phyloP scores from a whole-genome alignment of 2,797 vertebrate species.

The Alca torda region DNA sequence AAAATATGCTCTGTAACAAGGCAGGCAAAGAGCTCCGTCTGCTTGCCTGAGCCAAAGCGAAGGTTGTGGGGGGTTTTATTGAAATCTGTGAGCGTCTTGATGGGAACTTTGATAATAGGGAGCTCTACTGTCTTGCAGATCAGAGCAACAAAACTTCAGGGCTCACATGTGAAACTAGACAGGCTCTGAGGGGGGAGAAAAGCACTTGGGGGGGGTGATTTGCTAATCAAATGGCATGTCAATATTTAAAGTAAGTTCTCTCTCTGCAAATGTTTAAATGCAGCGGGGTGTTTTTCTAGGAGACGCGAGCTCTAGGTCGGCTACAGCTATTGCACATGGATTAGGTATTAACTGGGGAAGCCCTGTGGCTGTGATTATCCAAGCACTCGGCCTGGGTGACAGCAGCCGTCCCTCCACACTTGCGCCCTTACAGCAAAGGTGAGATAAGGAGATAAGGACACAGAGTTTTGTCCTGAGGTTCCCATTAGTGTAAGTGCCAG shows the following conservation, averaged over 20 bases:
- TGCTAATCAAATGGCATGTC: background rate
- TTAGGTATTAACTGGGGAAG: slow-evolving; percentile 60
- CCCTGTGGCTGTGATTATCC: slow-evolving; percentile 23
- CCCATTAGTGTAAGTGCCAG: background rate
- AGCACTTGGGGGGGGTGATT: background rate
- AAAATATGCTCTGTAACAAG: background rate
- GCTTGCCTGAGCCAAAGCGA: background rate
- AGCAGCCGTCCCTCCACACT: background rate
- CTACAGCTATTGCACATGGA: background rate
- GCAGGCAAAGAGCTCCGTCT: background rate
- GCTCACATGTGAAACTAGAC: background rate
- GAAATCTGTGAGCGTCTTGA: background rate
- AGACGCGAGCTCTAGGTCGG: background rate
- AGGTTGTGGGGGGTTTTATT: background rate
- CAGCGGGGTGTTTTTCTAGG: background rate
- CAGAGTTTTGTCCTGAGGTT: background rate
- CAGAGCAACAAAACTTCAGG: background rate
- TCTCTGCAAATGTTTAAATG: background rate
- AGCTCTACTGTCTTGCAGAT: background rate
- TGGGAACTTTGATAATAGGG: background rate
- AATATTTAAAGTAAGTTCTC: background rate
- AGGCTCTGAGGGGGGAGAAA: background rate
- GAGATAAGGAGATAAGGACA: background rate
- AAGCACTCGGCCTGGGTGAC: background rate
- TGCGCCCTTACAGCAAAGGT: background rate